These are phyloP conservation scores for Serrognathus titanus DNA, from an alignment of 2,888 invertebrate genomes.

Conservation along the genomic window DNA sequence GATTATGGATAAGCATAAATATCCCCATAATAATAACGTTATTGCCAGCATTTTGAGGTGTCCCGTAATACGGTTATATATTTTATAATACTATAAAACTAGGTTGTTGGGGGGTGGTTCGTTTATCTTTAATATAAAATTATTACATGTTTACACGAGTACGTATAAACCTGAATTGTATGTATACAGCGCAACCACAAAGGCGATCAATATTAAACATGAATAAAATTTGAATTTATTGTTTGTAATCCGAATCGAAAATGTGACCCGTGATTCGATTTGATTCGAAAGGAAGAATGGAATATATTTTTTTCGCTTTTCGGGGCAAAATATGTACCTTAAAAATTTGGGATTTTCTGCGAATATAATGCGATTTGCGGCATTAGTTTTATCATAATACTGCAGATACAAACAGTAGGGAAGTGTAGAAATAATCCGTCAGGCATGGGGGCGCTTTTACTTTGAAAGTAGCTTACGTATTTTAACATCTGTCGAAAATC, in stretches of 20 bases:
- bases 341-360: too few relatives aligned
- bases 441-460: slow-evolving; percentile 22
- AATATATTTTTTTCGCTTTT: too few relatives aligned
- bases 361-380: too few relatives aligned
- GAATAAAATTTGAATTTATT: too few relatives aligned
- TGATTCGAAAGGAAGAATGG: too few relatives aligned
- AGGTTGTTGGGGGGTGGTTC: background rate
- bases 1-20: slow-evolving; percentile 1
- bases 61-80: background rate
- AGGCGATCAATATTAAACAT: too few relatives aligned
- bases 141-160: slow-evolving; percentile 4
- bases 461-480: slow-evolving; percentile 25
- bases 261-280: too few relatives aligned
- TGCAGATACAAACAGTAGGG: background rate
- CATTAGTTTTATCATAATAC: too few relatives aligned
- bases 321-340: too few relatives aligned
- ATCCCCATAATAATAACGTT: slow-evolving; percentile 2
- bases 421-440: slow-evolving; percentile 20
- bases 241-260: too few relatives aligned
- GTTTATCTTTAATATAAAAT: slow-evolving; percentile 2
- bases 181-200: too few relatives aligned
- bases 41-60: slow-evolving; percentile 5
- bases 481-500: slow-evolving; percentile 22
- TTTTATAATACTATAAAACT: slow-evolving; percentile 4
- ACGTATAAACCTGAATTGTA: background rate